These are phyloP conservation scores for Heteropelma amictum DNA, from an alignment of 2,888 invertebrate species.

Conservation along the genomic window DNA sequence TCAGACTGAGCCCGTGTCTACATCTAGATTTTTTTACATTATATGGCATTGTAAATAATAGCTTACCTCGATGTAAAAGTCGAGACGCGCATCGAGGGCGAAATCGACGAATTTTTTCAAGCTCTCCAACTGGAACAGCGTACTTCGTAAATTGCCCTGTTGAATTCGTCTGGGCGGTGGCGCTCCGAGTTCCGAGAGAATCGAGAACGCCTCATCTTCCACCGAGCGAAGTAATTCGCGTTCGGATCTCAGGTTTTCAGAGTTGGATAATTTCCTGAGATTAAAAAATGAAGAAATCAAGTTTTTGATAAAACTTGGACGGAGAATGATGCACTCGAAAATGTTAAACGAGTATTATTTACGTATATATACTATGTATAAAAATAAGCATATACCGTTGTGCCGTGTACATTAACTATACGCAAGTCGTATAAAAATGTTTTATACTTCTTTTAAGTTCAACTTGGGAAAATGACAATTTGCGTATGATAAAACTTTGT, in stretches of 20 bases:
- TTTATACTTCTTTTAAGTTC: too few relatives aligned
- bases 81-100: constrained; percentile 70
- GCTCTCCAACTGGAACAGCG: constrained; percentile 64
- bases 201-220: constrained; percentile 70
- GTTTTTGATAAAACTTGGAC: too few relatives aligned
- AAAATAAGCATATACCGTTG: too few relatives aligned
- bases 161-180: constrained; percentile 71
- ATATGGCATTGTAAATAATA: background rate
- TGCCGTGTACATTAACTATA: too few relatives aligned
- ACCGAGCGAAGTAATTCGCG: constrained; percentile 69
- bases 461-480: too few relatives aligned
- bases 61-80: constrained; percentile 73
- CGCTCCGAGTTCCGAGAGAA: constrained; percentile 69
- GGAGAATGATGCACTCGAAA: too few relatives aligned
- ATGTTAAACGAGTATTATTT: too few relatives aligned
- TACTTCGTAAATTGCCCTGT: constrained; percentile 64
- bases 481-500: too few relatives aligned
- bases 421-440: too few relatives aligned
- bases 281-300: background rate
- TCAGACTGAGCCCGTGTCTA: background rate
- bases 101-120: constrained; percentile 67
- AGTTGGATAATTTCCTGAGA: constrained; percentile 63
- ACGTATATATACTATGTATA: too few relatives aligned
- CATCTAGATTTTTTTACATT: background rate
- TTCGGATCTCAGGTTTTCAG: constrained; percentile 65